Base-by-base conservation (phyloP, 2,888 invertebrate species). In the Auanema freiburgensis region DNA sequence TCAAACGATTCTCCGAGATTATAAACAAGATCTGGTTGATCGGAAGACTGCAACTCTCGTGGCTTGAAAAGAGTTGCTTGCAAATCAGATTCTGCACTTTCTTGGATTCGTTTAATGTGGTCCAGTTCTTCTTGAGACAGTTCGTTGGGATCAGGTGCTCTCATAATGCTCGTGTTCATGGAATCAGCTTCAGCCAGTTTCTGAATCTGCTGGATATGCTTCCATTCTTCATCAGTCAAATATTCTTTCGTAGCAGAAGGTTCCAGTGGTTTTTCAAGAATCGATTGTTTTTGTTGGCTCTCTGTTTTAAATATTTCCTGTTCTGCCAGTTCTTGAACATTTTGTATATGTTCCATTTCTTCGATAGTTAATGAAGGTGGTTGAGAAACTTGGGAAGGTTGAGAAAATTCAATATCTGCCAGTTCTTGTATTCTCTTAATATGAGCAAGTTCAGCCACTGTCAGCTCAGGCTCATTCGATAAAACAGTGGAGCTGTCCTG, bases 331-430 rank as follows among this genome's bases (percentile, higher is more conserved):
- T 24, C 51, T 8, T 33, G 4, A 33, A 33, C 33, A 5, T 33
- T 33, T 8, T 33, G 3, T 33, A 33, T 33, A 51, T 81, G 80
- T 33, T 70, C 75, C 11, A 79, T 52, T 64, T 78, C 80, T 53
- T 75, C 79, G 50, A 60, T 66, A 1, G 77, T 77, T 24, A 76
- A 57, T 44, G 49, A 58, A 18, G 6, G 8, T 21, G 52, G 43
- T 10, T 6, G 54, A 10, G 57, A 1, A 14, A 18, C 57, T 21
- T 21, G 10, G 25, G 12, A 18, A 16, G 25, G 11, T 14, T 16
- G 46, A 24, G 11, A 3, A 33, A 33, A 33, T 8, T 65, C 60
- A 41, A 52, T 16, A 44, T 62, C 68, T n/a, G 74, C 71, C 65
- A 65, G 63, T 57, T 59, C 66, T 12, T 57, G 40, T 33, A 74